Conservation (phyloP, 2,888 invertebrate genomes). For the Eupsilia transversa region DNA sequence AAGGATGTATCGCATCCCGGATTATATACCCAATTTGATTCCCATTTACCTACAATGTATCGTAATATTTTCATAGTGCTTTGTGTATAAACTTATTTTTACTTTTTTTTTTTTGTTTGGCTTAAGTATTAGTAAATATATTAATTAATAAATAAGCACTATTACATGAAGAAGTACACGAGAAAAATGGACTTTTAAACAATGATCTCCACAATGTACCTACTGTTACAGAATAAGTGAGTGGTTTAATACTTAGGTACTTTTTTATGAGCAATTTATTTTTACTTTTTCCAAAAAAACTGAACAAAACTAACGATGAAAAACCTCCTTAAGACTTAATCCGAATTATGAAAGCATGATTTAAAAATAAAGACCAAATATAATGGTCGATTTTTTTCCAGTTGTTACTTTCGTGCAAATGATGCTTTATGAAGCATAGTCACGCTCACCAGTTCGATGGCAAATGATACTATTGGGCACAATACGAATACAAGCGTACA, state of each 20-base stretch:
- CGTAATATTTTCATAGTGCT: slow-evolving; percentile 34
- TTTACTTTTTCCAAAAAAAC: not conserved
- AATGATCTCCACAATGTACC: not conserved
- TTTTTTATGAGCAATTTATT: not conserved
- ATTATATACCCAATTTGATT: slow-evolving; percentile 40
- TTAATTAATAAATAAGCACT: not conserved
- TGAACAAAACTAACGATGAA: slow-evolving; percentile 3
- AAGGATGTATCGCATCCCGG: slow-evolving; percentile 33
- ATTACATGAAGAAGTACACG: not conserved
- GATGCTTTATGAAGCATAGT: slow-evolving; percentile 52
- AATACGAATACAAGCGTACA: slow-evolving; percentile 7
- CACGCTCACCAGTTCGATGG: slow-evolving; percentile 44
- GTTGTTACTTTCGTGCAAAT: slow-evolving; percentile 44
- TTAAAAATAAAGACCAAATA: slow-evolving; percentile 32
- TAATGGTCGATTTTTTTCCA: slow-evolving; percentile 26
- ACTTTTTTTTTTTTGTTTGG: no score
- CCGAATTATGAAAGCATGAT: no score
- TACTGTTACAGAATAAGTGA: not conserved
- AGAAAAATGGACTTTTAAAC: not conserved
- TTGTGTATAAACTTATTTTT: not conserved
- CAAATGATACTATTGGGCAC: slow-evolving; percentile 11
- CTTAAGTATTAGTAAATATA: not conserved
- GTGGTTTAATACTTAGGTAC: no score
- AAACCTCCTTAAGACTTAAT: no score
- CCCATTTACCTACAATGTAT: slow-evolving; percentile 20